These are phyloP conservation scores for Stenurella melanura DNA, from an alignment of 2,888 invertebrate species.

Conservation along the genomic window DNA sequence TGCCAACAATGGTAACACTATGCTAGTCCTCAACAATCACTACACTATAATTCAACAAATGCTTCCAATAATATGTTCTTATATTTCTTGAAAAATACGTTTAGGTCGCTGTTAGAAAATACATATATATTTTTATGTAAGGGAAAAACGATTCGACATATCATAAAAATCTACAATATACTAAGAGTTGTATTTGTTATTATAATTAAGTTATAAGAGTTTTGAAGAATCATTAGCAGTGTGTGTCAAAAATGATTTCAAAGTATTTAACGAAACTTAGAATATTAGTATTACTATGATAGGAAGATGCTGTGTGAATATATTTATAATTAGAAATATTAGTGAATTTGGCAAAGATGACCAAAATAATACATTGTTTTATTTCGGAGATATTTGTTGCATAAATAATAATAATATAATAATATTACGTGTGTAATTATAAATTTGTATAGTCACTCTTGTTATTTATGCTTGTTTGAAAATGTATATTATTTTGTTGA, in stretches of 20 bases:
- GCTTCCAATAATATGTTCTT: constrained; percentile 20
- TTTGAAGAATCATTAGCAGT: constrained; percentile 49
- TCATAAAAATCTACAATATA: constrained; percentile 63
- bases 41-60: constrained; percentile 4
- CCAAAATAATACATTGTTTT: constrained; percentile 29
- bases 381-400: constrained; percentile 24
- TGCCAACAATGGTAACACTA: not conserved
- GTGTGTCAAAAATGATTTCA: constrained; percentile 49
- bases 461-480: constrained; percentile 16
- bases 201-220: constrained; percentile 48
- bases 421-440: constrained; percentile 20
- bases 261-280: constrained; percentile 48
- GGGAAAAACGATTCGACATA: constrained; percentile 68
- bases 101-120: constrained; percentile 38
- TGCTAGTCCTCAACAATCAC: constrained; percentile 13
- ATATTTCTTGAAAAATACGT: constrained; percentile 16
- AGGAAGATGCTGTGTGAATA: constrained; percentile 41
- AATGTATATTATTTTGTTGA: constrained; percentile 25
- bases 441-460: constrained; percentile 18
- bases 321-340: constrained; percentile 38
- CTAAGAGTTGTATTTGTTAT: constrained; percentile 41
- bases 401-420: constrained; percentile 5
- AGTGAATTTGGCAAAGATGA: constrained; percentile 32
- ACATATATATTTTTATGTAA: constrained; percentile 57
- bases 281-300: constrained; percentile 40